Conservation (phyloP, 2,888 invertebrate genomes). For the Stramonita haemastoma region DNA sequence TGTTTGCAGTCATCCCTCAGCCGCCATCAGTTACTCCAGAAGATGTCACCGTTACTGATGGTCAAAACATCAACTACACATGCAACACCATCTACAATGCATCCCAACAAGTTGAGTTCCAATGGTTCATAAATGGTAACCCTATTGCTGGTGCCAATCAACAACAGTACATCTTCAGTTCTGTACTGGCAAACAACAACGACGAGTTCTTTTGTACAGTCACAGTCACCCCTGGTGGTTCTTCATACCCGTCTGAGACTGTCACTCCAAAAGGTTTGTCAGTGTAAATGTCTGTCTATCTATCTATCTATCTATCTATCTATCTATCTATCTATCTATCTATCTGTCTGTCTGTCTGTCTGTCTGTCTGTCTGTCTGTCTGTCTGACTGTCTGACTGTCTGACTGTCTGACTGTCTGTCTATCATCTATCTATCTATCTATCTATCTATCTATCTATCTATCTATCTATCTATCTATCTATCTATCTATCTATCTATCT, state of each 20-base stretch:
- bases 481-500: too few species aligned
- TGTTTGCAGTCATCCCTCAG: neutral
- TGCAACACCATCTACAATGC: neutral
- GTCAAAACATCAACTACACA: neutral
- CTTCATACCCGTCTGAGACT: neutral
- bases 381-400: too few species aligned
- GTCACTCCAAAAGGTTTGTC: too few species aligned
- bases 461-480: too few species aligned
- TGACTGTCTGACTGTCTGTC: neutral
- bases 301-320: too few species aligned
- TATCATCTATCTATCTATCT: too few species aligned
- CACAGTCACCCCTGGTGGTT: neutral
- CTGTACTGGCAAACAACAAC: neutral
- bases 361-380: too few species aligned
- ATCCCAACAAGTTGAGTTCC: neutral
- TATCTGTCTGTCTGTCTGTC: too few species aligned
- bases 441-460: too few species aligned
- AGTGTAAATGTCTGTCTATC: neutral
- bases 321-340: too few species aligned
- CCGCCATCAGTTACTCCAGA: neutral
- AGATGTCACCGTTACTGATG: neutral
- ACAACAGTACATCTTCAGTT: neutral
- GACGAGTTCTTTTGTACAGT: neutral
- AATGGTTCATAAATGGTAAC: neutral
- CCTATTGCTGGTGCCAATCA: neutral